These are phyloP conservation scores for Globicephala melas DNA, from an alignment of 2,113 vertebrate species.

Conservation along the genomic window DNA sequence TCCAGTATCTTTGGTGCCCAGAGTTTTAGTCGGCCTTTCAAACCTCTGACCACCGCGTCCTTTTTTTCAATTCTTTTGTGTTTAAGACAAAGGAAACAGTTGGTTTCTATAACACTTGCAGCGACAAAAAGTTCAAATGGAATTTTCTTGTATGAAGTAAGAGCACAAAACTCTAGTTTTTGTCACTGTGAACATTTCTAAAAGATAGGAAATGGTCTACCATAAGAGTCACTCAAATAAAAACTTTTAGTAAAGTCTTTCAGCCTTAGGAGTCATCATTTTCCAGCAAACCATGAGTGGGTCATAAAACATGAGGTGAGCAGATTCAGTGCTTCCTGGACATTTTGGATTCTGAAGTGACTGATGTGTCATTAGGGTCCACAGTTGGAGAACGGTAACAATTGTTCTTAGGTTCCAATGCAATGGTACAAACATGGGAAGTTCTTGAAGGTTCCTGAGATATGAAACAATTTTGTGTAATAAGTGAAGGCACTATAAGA, in stretches of 20 bases:
- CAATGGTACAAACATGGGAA: neutral
- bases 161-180: neutral
- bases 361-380: neutral
- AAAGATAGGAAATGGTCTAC: neutral
- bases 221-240: neutral
- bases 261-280: neutral
- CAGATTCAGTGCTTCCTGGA: neutral
- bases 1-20: neutral
- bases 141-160: neutral
- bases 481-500: neutral
- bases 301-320: neutral
- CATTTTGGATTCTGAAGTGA: neutral
- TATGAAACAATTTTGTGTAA: neutral
- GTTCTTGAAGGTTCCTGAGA: neutral
- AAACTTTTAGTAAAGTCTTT: neutral
- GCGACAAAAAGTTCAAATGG: neutral
- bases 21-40: neutral
- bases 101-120: neutral
- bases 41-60: neutral
- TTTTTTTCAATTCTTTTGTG: neutral
- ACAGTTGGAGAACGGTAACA: neutral
- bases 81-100: neutral
- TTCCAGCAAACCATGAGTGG: neutral
- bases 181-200: neutral
- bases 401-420: neutral